These are phyloP conservation scores for Urocynchramus pylzowi DNA, from an alignment of 2,113 vertebrate genomes.

Conservation along the genomic window DNA sequence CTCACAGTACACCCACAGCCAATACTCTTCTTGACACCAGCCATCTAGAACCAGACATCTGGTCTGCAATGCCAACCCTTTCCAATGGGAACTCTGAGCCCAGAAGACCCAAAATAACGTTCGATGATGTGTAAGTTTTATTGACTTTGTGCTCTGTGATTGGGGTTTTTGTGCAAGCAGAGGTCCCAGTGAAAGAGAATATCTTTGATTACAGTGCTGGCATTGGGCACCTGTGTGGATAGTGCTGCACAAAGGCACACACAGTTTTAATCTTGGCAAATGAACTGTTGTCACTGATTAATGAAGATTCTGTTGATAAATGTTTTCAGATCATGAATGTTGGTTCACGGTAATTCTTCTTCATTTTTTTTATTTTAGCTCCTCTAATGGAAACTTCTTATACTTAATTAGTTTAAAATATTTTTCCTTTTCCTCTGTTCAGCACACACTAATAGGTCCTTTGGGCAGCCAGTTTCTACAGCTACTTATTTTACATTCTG, in stretches of 20 bases:
- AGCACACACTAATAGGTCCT: slow-evolving; percentile 28
- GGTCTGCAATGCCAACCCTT: slow-evolving; percentile 78
- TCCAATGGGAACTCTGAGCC: slow-evolving; percentile 80
- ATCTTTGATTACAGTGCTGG: background rate
- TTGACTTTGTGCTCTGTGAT: background rate
- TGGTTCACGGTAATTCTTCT: background rate
- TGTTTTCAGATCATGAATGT: slow-evolving; percentile 30
- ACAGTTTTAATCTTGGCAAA: slow-evolving; percentile 42
- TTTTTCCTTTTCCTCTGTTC: slow-evolving; percentile 9
- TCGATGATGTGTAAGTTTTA: slow-evolving; percentile 88
- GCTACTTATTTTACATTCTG: slow-evolving; percentile 22
- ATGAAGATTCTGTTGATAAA: slow-evolving; percentile 42
- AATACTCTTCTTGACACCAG: slow-evolving; percentile 81
- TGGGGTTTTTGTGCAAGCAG: background rate
- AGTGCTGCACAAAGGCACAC: background rate
- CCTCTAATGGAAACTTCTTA: background rate
- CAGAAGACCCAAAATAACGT: slow-evolving; percentile 86
- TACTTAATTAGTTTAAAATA: slow-evolving; percentile 9
- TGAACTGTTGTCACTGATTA: slow-evolving; percentile 32
- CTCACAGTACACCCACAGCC: slow-evolving; percentile 70
- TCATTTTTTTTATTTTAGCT: background rate
- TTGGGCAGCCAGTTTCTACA: slow-evolving; percentile 2
- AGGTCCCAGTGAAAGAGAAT: background rate
- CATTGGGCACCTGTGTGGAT: background rate
- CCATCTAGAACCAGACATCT: slow-evolving; percentile 83